Percentiles rank a stretch among this genome's conserved stretches.
Conservation (phyloP, 2,113 vertebrate genomes). For the Antennarius striatus region DNA sequence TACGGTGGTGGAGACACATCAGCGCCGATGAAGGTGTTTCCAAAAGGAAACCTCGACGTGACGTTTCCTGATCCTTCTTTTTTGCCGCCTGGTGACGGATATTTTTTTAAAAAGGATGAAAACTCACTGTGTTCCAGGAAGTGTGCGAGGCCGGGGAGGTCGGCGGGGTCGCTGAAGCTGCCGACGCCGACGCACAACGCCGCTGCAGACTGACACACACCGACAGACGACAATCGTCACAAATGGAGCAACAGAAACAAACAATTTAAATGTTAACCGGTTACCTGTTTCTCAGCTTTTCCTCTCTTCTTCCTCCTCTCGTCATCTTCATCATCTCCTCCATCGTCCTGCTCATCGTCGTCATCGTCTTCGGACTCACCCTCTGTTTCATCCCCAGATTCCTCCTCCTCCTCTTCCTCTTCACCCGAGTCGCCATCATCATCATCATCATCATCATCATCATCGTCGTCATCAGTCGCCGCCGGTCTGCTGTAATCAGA, state of each 20-base stretch:
- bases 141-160: constrained; percentile 96
- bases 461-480: constrained; percentile 32
- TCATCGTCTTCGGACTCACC: constrained; percentile 84
- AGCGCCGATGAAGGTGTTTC: no score
- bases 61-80: no score
- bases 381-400: constrained; percentile 82
- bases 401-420: constrained; percentile 70
- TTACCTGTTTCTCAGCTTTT: constrained; percentile 92
- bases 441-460: constrained; percentile 34
- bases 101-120: not conserved
- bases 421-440: constrained; percentile 37
- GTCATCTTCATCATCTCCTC: constrained; percentile 50
- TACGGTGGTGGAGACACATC: no score
- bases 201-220: constrained; percentile 89
- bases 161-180: constrained; percentile 95
- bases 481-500: constrained; percentile 84
- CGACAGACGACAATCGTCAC: not conserved
- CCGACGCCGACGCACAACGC: constrained; percentile 93
- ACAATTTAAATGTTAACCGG: not conserved
- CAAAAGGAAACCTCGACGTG: no score
- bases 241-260: not conserved
- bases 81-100: not conserved
- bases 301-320: constrained; percentile 78
- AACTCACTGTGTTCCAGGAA: constrained; percentile 98
- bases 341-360: constrained; percentile 50